phyloP scores from a whole-genome alignment of 2,113 vertebrate genomes.

The Bubo blakistoni region DNA sequence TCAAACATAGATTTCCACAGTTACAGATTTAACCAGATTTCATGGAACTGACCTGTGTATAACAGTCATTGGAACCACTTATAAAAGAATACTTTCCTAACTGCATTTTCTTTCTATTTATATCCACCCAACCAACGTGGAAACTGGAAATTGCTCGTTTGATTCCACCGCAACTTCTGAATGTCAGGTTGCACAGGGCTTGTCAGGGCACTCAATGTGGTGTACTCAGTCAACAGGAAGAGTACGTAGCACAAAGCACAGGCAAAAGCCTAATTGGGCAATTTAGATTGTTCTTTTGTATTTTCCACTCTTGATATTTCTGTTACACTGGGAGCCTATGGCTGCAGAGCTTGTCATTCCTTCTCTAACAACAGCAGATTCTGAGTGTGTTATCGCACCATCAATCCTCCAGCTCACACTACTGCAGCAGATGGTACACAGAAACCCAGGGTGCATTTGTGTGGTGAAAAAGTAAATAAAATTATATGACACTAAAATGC shows the following conservation, averaged over 20 bases:
- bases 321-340: not conserved
- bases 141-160: not conserved
- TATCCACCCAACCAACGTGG: accelerated
- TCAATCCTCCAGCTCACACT: not conserved
- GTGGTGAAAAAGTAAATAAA: conserved; percentile 1
- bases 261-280: not conserved
- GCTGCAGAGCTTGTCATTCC: not conserved
- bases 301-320: not conserved
- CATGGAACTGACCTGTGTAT: not conserved
- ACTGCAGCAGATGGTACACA: not conserved
- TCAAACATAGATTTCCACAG: not conserved
- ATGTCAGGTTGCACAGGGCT: not conserved
- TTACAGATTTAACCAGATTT: not conserved
- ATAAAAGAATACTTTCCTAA: not conserved
- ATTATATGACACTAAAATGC: not conserved
- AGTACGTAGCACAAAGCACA: not conserved
- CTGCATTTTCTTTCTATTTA: not conserved
- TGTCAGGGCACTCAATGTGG: not conserved
- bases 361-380: not conserved
- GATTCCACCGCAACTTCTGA: not conserved
- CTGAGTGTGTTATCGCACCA: not conserved
- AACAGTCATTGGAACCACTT: not conserved
- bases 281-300: not conserved
- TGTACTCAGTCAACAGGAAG: not conserved
- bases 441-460: not conserved